Evolutionary conservation across 2,113 vertebrate genomes (phyloP), one percentile per base, ranked within the genome.

Genomic region (Mobula birostris): DNA sequence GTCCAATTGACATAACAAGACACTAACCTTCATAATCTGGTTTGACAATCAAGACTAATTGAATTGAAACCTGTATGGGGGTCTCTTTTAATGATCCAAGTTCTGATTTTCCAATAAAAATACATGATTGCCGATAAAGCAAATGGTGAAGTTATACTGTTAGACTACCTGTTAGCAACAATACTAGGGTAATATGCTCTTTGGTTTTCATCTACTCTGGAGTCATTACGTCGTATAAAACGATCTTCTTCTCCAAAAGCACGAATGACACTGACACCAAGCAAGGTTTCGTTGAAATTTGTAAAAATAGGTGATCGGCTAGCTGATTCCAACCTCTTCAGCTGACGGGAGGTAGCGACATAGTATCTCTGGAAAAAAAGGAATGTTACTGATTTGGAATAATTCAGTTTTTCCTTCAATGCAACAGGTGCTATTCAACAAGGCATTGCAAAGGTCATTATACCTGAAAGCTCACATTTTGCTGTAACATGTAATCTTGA

Each of bases 161-260:
- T 92, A 72, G 0, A 24, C 32, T 95, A 99, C 99, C 99, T 97
- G 97, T 99, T 99, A 29, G 99, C 98, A n/a, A 99, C 97, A 2
- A 99, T 99, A 96, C 98, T 96, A 29, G 99, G 98, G 94, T 97
- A 99, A 94, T 99, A 99, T 29, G 98, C 98, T 95, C 98, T 98
- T 97, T 99, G 99, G 95, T 99, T 99, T 95, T 98, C 97, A 94
- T 99, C 99, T 95, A 99, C 98, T 27, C 98, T 97, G 82, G 95
- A 83, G 95, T 99, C 98, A 0, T 98, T 99, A 96, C 98, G 97
- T 12, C 1, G 85, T 94, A 99, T 98, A 94, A 99, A 99, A 11
- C 98, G 97, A 0, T 97, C 94, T 96, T 99, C 98, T 83, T 98
- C 98, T 12, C 97, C 96, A 0, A 99, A 99, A 94, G 99, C 98